Base-by-base conservation (phyloP, 2,113 vertebrate species). In the Machaerirhynchus nigripectus region DNA sequence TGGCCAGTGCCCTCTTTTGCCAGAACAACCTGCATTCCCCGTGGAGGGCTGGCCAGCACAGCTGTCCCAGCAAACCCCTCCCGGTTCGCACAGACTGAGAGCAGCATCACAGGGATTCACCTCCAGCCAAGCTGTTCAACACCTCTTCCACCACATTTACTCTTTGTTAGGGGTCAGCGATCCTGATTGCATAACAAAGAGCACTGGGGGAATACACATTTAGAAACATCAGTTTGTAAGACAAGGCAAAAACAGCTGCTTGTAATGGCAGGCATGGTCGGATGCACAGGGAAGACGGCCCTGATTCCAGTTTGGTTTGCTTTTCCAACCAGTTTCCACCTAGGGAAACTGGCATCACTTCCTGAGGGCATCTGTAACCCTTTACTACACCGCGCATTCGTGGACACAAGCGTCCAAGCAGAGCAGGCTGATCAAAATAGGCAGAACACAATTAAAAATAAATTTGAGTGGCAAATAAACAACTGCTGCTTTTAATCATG, bases 401-500 rank as follows among this genome's bases (percentile, higher is more conserved):
- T 20, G n/a, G 49, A 63, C 37, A 55, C 11, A 26, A 75, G 28
- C 2, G 0, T n/a, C 37, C n/a, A 33, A 42, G 46, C 35, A 83
- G 40, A 82, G 80, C 3, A 57, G 28, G 40, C 50, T 68, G 57
- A 83, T 49, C 30, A 87, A 84, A 92, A 81, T 12, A 87, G 44
- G 27, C 68, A 84, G 77, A 89, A 89, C 26, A 75, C 79, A 90
- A 74, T 61, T 91, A 40, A 69, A 92, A 91, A 35, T 69, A 76
- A n/a, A n/a, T 37, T 10, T 57, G 67, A 90, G 63, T 22, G 42
- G 67, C 63, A 74, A 83, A 89, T 73, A 88, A 95, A 93, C 64
- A 92, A 83, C 87, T 91, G 94, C 78, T 91, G 53, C 74, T 89
- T 95, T 77, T 81, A 93, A 94, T 94, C 67, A 69, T 1, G 24